phyloP scores from a whole-genome alignment of 2,113 vertebrate genomes.

The Larimichthys crocea region DNA sequence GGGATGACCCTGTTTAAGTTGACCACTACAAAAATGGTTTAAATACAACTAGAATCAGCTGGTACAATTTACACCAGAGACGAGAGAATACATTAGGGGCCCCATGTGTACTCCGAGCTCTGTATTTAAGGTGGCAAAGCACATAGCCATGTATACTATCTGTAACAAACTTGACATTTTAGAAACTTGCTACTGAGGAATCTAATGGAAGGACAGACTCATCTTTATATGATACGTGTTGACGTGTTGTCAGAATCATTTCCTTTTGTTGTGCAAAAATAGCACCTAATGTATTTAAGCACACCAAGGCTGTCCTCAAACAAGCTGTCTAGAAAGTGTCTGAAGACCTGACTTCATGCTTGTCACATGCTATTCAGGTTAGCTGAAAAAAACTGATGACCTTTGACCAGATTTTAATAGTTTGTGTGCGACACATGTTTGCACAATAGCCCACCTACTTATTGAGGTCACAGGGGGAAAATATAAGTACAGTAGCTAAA shows the following conservation, averaged over 20 bases:
- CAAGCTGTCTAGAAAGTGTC: conserved; percentile 12
- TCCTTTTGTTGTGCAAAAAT: not conserved
- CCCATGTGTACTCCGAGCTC: not conserved
- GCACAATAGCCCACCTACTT: conserved; percentile 40
- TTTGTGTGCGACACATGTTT: conserved; percentile 37
- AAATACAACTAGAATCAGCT: conserved; percentile 8
- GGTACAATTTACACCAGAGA: conserved; percentile 19
- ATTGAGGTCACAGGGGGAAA: conserved; percentile 11
- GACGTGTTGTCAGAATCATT: not conserved
- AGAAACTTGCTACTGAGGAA: not conserved
- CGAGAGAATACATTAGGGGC: not conserved
- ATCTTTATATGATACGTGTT: not conserved
- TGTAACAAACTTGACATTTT: not conserved
- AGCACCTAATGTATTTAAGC: not conserved
- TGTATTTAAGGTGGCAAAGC: conserved; percentile 32
- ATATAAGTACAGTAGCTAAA: conserved; percentile 8
- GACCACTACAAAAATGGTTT: not conserved
- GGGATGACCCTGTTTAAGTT: not conserved
- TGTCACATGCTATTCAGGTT: conserved; percentile 32
- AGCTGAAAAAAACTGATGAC: conserved; percentile 30
- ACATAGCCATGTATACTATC: not conserved
- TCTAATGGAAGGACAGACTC: not conserved
- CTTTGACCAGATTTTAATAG: conserved; percentile 44
- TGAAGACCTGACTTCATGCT: conserved; percentile 4
- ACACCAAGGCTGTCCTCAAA: conserved; percentile 1